Percentiles rank a stretch among this genome's conserved stretches.
Evolutionary conservation across 2,113 vertebrate species (phyloP).

Genomic region (Entomyzon cyanotis): DNA sequence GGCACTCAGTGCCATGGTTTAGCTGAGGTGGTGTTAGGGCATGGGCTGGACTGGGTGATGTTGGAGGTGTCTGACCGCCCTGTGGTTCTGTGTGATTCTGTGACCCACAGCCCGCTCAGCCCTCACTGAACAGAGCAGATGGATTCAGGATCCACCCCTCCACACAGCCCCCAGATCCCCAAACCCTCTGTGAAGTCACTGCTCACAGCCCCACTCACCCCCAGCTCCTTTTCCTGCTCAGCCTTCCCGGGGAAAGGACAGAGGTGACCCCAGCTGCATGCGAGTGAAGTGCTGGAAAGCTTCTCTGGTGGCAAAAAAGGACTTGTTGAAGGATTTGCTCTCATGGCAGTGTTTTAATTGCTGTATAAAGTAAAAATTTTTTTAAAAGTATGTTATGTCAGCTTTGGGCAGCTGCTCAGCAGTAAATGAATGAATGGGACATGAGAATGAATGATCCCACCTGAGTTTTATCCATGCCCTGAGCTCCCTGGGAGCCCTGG

Average conservation of each 20-base stretch:
- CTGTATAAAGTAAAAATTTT: not conserved
- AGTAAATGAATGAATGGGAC: not conserved
- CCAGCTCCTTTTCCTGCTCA: not conserved
- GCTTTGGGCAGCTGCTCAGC: not conserved
- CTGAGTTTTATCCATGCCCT: not conserved
- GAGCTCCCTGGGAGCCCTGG: not conserved
- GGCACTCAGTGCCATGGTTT: no score
- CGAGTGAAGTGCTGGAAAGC: not conserved
- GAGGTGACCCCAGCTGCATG: not conserved
- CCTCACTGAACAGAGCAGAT: not conserved
- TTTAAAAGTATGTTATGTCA: no score
- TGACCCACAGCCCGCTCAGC: not conserved
- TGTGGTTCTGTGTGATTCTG: no score
- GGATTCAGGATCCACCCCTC: no score
- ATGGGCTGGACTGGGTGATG: no score
- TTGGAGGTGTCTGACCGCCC: no score
- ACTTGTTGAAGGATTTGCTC: no score
- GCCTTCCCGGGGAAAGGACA: not conserved
- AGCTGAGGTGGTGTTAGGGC: no score
- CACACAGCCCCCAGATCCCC: no score
- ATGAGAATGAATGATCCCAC: not conserved
- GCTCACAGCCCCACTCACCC: no score
- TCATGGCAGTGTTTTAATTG: not conserved
- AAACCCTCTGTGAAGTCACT: no score
- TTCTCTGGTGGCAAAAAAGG: not conserved